Evolutionary conservation across 1,140 invertebrate genomes (phyloP).

Genomic region (Lasioglossum albipes): DNA sequence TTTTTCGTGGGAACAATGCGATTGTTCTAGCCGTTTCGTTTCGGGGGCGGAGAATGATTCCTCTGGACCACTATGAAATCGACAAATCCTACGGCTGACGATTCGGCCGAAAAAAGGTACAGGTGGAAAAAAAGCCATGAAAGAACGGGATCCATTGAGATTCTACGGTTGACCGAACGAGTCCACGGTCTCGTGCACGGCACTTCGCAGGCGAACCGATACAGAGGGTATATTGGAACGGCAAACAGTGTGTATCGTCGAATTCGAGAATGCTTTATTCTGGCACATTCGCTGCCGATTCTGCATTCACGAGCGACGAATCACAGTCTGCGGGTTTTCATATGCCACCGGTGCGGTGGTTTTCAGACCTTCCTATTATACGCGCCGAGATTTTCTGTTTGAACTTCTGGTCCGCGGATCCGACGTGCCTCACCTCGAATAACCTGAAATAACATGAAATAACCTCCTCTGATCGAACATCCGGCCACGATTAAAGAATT

Average conservation of each 20-base stretch:
- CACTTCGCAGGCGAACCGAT: conserved; percentile 24
- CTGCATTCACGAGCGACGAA: not conserved
- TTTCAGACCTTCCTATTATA: conserved; percentile 21
- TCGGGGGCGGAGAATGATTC: not conserved
- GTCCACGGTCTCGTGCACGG: conserved; percentile 13
- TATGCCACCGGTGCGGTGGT: not conserved
- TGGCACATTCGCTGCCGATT: conserved; percentile 7
- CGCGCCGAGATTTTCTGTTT: conserved; percentile 29
- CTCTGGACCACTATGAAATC: not conserved
- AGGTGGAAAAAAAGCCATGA: not conserved
- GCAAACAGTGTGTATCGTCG: conserved; percentile 36
- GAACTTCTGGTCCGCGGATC: not conserved
- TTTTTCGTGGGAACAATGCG: not conserved
- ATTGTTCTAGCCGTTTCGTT: not conserved
- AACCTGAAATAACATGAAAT: not conserved
- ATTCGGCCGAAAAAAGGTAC: too few species aligned
- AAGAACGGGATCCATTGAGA: conserved; percentile 5
- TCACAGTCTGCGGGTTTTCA: conserved; percentile 7
- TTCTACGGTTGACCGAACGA: conserved; percentile 1
- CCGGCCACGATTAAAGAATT: not conserved
- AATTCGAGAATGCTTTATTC: conserved; percentile 27
- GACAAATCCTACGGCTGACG: not conserved
- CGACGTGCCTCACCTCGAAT: not conserved
- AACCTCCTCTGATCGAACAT: not conserved
- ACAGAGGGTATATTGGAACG: conserved; percentile 12